These are phyloP conservation scores for Sylvia borin DNA, from an alignment of 2,797 vertebrate species.

Conservation along the genomic window DNA sequence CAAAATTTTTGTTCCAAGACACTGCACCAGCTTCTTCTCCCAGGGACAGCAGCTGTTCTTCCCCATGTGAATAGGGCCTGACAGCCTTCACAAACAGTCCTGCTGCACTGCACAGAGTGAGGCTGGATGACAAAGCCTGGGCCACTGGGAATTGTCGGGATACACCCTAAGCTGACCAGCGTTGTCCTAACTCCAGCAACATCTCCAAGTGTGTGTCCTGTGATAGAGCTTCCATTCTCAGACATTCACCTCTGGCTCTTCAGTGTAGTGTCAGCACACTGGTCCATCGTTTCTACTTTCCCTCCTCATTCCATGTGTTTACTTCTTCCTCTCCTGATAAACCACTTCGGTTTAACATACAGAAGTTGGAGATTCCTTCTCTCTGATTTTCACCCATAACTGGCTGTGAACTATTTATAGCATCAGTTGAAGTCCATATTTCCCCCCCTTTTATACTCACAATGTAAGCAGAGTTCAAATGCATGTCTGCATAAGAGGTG, in stretches of 20 bases:
- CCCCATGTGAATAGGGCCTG: neutral
- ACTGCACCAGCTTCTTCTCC: neutral
- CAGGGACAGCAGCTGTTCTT: neutral
- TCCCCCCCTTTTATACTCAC: neutral
- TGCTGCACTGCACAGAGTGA: neutral
- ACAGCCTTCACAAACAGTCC: neutral
- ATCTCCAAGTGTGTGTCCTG: neutral
- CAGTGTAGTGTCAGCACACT: neutral
- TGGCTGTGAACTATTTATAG: constrained; percentile 6
- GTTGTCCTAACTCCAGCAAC: neutral
- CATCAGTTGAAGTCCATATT: neutral
- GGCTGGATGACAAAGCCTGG: neutral
- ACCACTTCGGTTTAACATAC: neutral
- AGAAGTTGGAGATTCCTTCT: neutral
- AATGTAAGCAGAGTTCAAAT: constrained; percentile 29
- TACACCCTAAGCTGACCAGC: rapidly evolving
- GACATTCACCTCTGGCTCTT: neutral
- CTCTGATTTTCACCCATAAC: neutral
- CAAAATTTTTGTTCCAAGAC: neutral
- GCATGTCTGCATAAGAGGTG: neutral
- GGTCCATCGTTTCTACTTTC: neutral
- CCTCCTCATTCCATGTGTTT: neutral
- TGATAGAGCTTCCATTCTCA: neutral
- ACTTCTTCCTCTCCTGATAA: neutral
- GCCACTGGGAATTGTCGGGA: neutral